Conservation (phyloP, 2,113 vertebrate species). For the Fulica atra region DNA sequence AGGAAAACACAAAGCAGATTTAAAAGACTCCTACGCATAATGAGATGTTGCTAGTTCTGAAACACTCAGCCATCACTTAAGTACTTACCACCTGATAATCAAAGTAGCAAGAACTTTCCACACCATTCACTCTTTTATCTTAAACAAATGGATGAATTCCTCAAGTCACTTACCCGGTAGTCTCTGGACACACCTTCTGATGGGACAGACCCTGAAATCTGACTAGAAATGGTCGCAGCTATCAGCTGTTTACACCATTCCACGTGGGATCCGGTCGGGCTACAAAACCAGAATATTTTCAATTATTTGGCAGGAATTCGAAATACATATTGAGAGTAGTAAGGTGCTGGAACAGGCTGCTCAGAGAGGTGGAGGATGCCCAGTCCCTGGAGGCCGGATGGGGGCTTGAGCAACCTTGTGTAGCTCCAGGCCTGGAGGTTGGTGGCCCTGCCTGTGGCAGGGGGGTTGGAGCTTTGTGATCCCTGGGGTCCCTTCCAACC, state of each 20-base stretch:
- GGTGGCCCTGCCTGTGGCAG: too few species aligned
- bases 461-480: too few species aligned
- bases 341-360: too few species aligned
- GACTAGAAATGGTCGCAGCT: constrained; percentile 96
- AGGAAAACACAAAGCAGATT: background rate
- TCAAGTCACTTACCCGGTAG: constrained; percentile 81
- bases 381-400: too few species aligned
- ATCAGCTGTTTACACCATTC: constrained; percentile 99
- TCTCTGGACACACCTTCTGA: constrained; percentile 83
- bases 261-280: constrained; percentile 93
- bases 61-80: background rate
- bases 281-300: constrained; percentile 68
- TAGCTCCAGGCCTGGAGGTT: too few species aligned
- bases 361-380: too few species aligned
- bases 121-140: background rate
- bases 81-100: background rate
- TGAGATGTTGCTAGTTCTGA: background rate
- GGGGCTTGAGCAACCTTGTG: too few species aligned
- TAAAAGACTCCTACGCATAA: background rate
- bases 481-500: too few species aligned
- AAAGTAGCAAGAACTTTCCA: background rate
- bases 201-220: constrained; percentile 84
- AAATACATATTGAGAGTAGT: background rate
- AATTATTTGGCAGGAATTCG: background rate
- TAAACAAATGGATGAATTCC: background rate